Percentiles rank a stretch among this genome's conserved stretches.
phyloP scores from a whole-genome alignment of 2,888 invertebrate genomes.

The Dione vanillae region DNA sequence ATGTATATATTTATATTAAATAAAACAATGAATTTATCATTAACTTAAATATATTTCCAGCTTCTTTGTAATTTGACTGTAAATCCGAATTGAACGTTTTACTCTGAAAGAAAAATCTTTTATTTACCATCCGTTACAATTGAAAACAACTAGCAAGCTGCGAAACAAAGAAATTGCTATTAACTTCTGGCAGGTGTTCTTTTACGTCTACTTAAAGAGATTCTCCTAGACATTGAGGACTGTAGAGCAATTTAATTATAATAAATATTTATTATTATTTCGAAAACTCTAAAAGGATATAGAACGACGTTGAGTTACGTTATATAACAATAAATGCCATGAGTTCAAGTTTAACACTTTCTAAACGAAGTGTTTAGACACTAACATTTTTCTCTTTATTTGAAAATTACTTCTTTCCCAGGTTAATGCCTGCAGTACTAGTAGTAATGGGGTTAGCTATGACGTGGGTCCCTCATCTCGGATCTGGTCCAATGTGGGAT shows the following conservation, averaged over 20 bases:
- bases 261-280: no score
- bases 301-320: no score
- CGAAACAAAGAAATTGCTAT: neutral
- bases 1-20: no score
- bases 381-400: neutral
- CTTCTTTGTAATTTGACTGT: no score
- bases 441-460: constrained; percentile 78
- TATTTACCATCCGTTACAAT: neutral
- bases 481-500: constrained; percentile 80
- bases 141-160: neutral
- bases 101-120: neutral
- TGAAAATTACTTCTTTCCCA: constrained; percentile 45
- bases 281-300: no score
- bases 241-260: no score
- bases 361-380: neutral
- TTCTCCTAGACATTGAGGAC: neutral
- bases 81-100: neutral
- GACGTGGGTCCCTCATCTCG: constrained; percentile 79
- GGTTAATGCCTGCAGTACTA: constrained; percentile 75
- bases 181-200: neutral
- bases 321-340: no score
- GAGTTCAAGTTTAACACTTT: no score
- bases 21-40: no score
- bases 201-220: neutral
- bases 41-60: no score